These are phyloP conservation scores for Drosophila ananassae DNA, from an alignment of 1,140 invertebrate genomes.

Conservation along the genomic window DNA sequence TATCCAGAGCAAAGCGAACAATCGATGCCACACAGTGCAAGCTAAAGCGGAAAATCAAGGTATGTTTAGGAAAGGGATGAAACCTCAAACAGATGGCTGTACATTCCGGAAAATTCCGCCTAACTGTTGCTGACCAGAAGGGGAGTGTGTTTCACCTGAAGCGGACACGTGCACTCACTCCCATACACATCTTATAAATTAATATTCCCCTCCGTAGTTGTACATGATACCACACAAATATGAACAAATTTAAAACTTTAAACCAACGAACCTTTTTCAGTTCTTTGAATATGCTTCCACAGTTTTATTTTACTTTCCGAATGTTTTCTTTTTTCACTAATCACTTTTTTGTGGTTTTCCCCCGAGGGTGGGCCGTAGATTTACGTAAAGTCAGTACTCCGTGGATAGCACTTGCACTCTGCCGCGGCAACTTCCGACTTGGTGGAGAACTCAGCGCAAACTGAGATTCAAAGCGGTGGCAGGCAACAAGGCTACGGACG, in stretches of 20 bases:
- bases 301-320: constrained; percentile 17
- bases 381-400: constrained; percentile 40
- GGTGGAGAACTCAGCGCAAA: constrained; percentile 59
- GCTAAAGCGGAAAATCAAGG: constrained; percentile 13
- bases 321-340: constrained; percentile 28
- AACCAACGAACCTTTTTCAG: constrained; percentile 40
- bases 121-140: constrained; percentile 58
- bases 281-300: background rate
- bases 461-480: constrained; percentile 39
- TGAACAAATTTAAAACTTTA: constrained; percentile 11
- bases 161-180: constrained; percentile 22
- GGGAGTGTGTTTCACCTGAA: background rate
- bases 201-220: too few species aligned
- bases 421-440: constrained; percentile 34
- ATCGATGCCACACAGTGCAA: constrained; percentile 3
- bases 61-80: background rate
- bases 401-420: constrained; percentile 23
- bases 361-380: constrained; percentile 6
- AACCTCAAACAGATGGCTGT: constrained; percentile 33
- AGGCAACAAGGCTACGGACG: constrained; percentile 28
- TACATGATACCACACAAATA: background rate
- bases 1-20: constrained; percentile 16
- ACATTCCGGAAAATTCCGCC: constrained; percentile 50
- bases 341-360: constrained; percentile 23
- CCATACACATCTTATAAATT: background rate